A percentile compares a stretch with the other conserved stretches of the same genome.
Evolutionary conservation across 2,888 invertebrate genomes (phyloP).

Genomic region (Bombyx huttoni): DNA sequence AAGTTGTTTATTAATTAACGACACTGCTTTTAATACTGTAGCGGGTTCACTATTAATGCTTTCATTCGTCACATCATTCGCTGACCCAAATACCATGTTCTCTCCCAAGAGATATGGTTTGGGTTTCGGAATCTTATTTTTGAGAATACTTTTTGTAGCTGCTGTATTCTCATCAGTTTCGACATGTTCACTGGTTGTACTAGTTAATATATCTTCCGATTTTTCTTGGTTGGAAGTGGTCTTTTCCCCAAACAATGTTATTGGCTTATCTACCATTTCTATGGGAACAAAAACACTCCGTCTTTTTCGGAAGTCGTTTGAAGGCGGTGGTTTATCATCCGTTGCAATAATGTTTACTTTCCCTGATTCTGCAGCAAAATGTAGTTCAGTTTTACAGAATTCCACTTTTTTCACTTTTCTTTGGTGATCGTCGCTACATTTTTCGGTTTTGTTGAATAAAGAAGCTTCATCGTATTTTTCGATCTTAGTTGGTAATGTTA

Average conservation of each 20-base stretch:
- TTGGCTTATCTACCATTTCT: constrained; percentile 61
- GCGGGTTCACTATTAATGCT: constrained; percentile 15
- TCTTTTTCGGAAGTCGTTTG: constrained; percentile 82
- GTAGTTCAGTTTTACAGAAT: constrained; percentile 91
- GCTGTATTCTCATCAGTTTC: constrained; percentile 65
- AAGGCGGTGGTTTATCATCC: constrained; percentile 88
- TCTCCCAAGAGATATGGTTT: constrained; percentile 82
- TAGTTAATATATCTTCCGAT: constrained; percentile 16
- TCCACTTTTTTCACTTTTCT: constrained; percentile 81
- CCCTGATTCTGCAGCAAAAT: constrained; percentile 89
- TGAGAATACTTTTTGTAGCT: constrained; percentile 79
- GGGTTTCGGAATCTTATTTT: constrained; percentile 81
- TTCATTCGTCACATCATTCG: constrained; percentile 19
- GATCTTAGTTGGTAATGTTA: constrained; percentile 46
- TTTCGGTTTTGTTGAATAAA: constrained; percentile 23
- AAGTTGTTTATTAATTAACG: constrained; percentile 51
- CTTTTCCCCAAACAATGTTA: constrained; percentile 77
- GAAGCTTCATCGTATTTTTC: constrained; percentile 30
- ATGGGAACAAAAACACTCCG: constrained; percentile 69
- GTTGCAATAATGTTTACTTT: constrained; percentile 90
- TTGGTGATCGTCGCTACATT: constrained; percentile 40
- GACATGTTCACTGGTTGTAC: constrained; percentile 30
- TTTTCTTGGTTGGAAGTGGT: constrained; percentile 18
- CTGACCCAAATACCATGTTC: constrained; percentile 65
- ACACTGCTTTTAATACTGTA: constrained; percentile 36